Conservation (phyloP, 2,113 vertebrate species). For the Odontophorus gujanensis region DNA sequence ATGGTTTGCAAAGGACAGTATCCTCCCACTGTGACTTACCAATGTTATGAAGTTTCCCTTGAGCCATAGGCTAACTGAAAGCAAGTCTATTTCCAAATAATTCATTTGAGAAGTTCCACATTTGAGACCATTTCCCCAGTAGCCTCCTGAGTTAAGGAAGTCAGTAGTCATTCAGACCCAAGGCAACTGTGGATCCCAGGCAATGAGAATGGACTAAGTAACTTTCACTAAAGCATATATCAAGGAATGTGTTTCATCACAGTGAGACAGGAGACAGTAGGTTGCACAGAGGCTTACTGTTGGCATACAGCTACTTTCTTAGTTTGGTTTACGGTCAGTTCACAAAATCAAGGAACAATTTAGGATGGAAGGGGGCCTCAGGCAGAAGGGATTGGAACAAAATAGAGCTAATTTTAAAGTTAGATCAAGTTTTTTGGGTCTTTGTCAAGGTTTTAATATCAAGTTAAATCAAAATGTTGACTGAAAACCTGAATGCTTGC, state of each 20-base stretch:
- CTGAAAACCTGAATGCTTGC: background rate
- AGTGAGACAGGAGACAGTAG: background rate
- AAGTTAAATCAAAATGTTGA: background rate
- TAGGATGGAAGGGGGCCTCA: background rate
- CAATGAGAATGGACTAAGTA: background rate
- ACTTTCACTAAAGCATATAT: background rate
- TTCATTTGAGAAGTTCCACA: conserved; percentile 13
- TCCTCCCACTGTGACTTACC: conserved; percentile 48
- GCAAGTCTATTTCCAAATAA: conserved; percentile 28
- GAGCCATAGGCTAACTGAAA: conserved; percentile 22
- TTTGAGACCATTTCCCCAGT: conserved; percentile 22
- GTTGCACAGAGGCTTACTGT: background rate
- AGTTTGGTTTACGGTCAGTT: background rate
- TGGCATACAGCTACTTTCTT: background rate
- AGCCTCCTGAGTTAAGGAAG: conserved; percentile 4
- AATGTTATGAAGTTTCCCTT: conserved; percentile 7
- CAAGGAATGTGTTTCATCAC: background rate
- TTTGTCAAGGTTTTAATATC: background rate
- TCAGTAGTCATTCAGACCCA: background rate
- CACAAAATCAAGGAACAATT: background rate
- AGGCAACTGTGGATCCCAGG: background rate
- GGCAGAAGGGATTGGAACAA: background rate
- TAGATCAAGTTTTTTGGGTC: background rate
- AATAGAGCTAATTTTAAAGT: background rate
- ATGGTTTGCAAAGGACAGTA: conserved; percentile 47